phyloP scores from a whole-genome alignment of 2,797 vertebrate genomes.

The Onychomys torridus region DNA sequence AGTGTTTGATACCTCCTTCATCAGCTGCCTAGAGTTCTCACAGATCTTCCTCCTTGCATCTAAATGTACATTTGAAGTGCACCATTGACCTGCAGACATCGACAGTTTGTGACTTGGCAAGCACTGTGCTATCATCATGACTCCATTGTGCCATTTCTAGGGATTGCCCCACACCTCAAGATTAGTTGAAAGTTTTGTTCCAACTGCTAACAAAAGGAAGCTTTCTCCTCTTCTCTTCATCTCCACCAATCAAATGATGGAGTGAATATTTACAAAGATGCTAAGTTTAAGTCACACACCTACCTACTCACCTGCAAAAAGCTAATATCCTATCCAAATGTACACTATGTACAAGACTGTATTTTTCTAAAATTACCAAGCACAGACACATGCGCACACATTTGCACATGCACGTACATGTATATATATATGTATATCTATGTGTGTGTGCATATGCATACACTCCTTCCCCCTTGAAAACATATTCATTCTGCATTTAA shows the following conservation, averaged over 20 bases:
- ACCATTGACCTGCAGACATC: not conserved
- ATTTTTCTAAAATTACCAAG: not conserved
- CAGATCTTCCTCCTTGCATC: not conserved
- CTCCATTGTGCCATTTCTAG: not conserved
- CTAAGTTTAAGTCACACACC: not conserved
- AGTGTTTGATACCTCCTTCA: not conserved
- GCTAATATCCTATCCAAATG: not conserved
- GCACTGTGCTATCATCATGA: rapidly evolving
- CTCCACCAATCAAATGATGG: not conserved
- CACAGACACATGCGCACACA: not conserved
- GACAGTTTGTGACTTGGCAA: rapidly evolving
- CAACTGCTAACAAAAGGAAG: not conserved
- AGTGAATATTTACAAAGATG: conserved; percentile 17
- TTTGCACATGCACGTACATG: no score
- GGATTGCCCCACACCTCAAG: no score
- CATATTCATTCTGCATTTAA: not conserved
- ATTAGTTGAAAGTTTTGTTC: conserved; percentile 17
- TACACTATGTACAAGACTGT: not conserved
- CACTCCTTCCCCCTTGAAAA: not conserved
- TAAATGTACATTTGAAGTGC: not conserved
- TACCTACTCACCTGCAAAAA: not conserved
- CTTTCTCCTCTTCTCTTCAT: not conserved
- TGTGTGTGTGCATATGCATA: not conserved
- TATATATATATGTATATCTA: no score
- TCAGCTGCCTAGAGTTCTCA: not conserved